Evolutionary conservation across 35 echinoderm and acorn worm species (phyloP).

Genomic region (Apostichopus japonicus): DNA sequence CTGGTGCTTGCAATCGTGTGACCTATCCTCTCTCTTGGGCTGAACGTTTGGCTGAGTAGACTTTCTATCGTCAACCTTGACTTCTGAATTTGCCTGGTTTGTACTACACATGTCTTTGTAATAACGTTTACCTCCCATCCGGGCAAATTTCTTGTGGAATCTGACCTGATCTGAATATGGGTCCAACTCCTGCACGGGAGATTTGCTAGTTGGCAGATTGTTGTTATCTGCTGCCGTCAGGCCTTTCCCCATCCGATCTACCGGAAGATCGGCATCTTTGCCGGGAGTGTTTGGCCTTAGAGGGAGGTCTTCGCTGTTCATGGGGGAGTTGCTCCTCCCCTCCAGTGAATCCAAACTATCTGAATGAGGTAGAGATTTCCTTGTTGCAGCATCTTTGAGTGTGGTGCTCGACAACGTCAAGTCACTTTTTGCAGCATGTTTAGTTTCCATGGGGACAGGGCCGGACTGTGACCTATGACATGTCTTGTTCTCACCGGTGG

Average conservation of each 20-base stretch:
- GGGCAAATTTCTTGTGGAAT: constrained; percentile 53
- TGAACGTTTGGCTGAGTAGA: constrained; percentile 22
- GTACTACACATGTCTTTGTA: constrained; percentile 52
- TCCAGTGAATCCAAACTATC: constrained; percentile 35
- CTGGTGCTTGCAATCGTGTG: constrained; percentile 40
- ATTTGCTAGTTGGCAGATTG: constrained; percentile 17
- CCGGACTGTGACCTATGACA: constrained; percentile 2
- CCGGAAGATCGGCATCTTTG: background rate
- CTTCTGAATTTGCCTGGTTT: background rate
- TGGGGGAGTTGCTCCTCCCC: constrained; percentile 5
- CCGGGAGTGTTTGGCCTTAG: constrained; percentile 37
- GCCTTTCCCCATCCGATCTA: background rate
- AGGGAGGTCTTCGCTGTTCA: constrained; percentile 33
- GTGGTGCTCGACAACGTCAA: background rate
- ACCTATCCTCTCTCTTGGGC: constrained; percentile 20
- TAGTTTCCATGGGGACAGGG: background rate
- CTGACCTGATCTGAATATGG: constrained; percentile 37
- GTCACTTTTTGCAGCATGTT: constrained; percentile 50
- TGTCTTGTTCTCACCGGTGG: background rate
- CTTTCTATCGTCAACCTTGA: constrained; percentile 1
- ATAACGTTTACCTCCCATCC: constrained; percentile 47
- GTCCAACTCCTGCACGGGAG: background rate
- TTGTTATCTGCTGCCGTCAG: background rate
- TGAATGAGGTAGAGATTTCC: constrained; percentile 48
- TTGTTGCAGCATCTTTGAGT: constrained; percentile 19